Evolutionary conservation across 2,888 invertebrate genomes (phyloP).

Genomic region (Tenthredo distinguenda): DNA sequence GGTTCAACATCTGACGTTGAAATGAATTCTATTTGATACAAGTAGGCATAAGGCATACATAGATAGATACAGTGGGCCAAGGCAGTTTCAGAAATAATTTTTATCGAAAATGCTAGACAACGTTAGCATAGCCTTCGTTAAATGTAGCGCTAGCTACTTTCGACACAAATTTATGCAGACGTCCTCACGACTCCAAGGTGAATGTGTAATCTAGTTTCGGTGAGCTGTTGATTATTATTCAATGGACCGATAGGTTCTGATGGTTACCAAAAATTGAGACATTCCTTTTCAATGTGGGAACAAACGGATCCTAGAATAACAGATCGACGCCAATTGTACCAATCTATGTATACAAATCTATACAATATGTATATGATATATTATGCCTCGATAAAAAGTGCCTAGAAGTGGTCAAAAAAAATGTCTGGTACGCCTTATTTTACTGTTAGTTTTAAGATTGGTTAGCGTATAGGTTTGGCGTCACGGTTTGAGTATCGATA

Average conservation of each 20-base stretch:
- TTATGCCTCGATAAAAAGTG: background rate
- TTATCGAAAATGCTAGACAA: background rate
- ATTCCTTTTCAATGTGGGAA: background rate
- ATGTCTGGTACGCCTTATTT: background rate
- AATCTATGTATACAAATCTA: background rate
- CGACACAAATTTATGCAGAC: background rate
- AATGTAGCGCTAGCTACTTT: background rate
- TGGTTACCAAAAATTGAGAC: background rate
- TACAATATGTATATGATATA: background rate
- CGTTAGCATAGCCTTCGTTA: constrained; percentile 1
- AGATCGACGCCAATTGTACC: background rate
- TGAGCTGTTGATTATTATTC: background rate
- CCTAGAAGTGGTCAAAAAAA: background rate
- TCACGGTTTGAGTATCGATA: constrained; percentile 11
- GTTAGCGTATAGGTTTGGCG: background rate
- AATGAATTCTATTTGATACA: background rate
- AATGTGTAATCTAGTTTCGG: background rate
- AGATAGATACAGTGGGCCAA: background rate
- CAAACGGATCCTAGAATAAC: background rate
- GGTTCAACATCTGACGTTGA: background rate
- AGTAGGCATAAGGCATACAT: background rate
- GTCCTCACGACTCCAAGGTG: background rate
- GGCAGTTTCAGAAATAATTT: constrained; percentile 13
- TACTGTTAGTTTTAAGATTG: background rate
- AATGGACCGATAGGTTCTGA: background rate